Conservation (phyloP, 2,113 vertebrate species). For the Onychostruthus taczanowskii region DNA sequence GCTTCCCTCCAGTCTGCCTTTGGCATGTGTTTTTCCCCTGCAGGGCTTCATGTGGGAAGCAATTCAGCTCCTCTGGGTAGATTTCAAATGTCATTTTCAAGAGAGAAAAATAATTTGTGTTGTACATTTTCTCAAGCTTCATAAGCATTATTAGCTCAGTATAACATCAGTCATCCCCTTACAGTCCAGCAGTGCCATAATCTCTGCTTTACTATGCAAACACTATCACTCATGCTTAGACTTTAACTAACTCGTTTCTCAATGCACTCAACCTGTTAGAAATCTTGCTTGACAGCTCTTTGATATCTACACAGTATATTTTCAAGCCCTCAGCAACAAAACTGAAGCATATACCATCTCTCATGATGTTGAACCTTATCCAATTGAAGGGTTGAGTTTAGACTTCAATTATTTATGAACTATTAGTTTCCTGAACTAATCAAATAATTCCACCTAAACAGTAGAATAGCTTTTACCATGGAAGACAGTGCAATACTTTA, state of each 20-base stretch:
- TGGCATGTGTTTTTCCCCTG: neutral
- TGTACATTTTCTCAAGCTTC: slow-evolving; percentile 38
- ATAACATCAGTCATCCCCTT: slow-evolving; percentile 47
- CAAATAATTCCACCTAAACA: slow-evolving; percentile 42
- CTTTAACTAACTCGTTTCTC: slow-evolving; percentile 53
- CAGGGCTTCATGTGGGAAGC: neutral
- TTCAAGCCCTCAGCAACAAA: slow-evolving; percentile 46
- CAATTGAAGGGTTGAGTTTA: neutral
- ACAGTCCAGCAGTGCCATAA: slow-evolving; percentile 47
- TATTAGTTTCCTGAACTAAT: slow-evolving; percentile 35
- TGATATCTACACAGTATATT: slow-evolving; percentile 29
- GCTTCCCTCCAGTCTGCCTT: neutral
- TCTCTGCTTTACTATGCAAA: slow-evolving; percentile 57
- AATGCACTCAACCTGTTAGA: slow-evolving; percentile 31
- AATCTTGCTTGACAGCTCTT: slow-evolving; percentile 53
- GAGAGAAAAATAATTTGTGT: slow-evolving; percentile 48
- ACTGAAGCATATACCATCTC: slow-evolving; percentile 11
- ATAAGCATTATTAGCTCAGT: slow-evolving; percentile 25
- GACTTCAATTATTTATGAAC: slow-evolving; percentile 43
- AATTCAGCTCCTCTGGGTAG: slow-evolving; percentile 25
- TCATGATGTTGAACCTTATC: neutral
- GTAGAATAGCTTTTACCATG: neutral
- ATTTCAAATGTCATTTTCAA: slow-evolving; percentile 47
- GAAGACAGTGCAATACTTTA: neutral
- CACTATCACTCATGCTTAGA: slow-evolving; percentile 41